Conservation (phyloP, 2,797 vertebrate genomes). For the Neomorphus geoffroyi region DNA sequence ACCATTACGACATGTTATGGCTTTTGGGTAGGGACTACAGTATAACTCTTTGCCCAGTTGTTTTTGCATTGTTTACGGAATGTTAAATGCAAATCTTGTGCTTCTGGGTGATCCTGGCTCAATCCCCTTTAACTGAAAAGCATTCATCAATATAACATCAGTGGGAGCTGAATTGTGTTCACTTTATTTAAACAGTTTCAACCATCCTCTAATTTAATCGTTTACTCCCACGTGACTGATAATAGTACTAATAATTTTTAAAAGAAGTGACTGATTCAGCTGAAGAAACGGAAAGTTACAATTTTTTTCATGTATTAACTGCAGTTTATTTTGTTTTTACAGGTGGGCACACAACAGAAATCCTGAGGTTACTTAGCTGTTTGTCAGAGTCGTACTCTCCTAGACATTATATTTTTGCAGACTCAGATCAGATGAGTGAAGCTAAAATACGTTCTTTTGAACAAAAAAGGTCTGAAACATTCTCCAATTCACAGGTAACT, state of each 20-base stretch:
- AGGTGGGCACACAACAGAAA: slow-evolving; percentile 95
- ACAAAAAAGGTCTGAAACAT: slow-evolving; percentile 51
- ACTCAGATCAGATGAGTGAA: slow-evolving; percentile 91
- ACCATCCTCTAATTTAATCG: not conserved
- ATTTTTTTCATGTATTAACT: not conserved
- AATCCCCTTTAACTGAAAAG: not conserved
- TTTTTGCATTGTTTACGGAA: not conserved
- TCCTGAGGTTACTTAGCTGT: slow-evolving; percentile 85
- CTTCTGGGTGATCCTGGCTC: not conserved
- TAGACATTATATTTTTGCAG: slow-evolving; percentile 89
- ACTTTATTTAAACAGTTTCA: not conserved
- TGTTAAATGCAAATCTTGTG: not conserved
- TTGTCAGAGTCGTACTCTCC: slow-evolving; percentile 85
- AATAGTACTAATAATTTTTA: not conserved
- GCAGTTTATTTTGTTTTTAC: slow-evolving; percentile 12
- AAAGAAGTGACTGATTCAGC: not conserved
- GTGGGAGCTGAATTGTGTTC: not conserved
- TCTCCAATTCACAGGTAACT: slow-evolving; percentile 76
- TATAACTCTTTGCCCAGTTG: not conserved
- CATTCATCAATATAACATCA: accelerated
- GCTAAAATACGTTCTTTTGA: slow-evolving; percentile 89
- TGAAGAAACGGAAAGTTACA: not conserved
- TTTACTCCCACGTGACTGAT: not conserved
- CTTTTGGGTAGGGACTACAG: not conserved
- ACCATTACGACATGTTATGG: accelerated